Conservation (phyloP, 2,888 invertebrate species). For the Anthoptus insignis region DNA sequence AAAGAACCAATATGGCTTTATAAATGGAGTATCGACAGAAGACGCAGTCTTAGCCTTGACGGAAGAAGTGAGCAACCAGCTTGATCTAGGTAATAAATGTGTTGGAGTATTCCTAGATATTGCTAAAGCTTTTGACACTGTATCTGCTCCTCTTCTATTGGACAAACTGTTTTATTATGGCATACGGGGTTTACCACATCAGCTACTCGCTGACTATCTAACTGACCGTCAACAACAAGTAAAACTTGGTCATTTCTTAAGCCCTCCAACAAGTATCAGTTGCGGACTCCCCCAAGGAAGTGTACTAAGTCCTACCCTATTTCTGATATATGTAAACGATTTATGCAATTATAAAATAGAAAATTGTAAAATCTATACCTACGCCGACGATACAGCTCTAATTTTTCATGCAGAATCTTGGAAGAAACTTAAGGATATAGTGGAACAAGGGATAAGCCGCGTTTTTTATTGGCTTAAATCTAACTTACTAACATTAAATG, state of each 20-base stretch:
- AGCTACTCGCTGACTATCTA: constrained; percentile 10
- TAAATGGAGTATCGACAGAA: constrained; percentile 20
- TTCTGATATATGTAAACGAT: no score
- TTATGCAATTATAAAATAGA: constrained; percentile 12
- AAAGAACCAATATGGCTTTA: constrained; percentile 25
- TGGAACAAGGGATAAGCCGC: constrained; percentile 8
- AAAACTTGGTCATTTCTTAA: constrained; percentile 6
- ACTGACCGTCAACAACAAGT: constrained; percentile 9
- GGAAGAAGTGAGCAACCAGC: constrained; percentile 9
- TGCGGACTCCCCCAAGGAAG: constrained; percentile 37
- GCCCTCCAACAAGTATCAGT: background rate
- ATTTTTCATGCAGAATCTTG: constrained; percentile 30
- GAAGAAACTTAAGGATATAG: constrained; percentile 11
- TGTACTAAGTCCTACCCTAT: constrained; percentile 30
- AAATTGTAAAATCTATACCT: constrained; percentile 32
- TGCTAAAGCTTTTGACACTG: no score
- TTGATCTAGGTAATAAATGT: constrained; percentile 15
- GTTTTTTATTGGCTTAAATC: constrained; percentile 17
- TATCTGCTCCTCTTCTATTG: no score
- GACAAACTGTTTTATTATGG: no score
- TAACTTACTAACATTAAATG: constrained; percentile 32
- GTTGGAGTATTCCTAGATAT: constrained; percentile 18
- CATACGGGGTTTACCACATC: no score
- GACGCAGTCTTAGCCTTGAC: constrained; percentile 15
- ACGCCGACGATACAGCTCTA: constrained; percentile 34